Evolutionary conservation across 1,140 invertebrate genomes (phyloP).

Genomic region (Leptestheria dahalacensis): DNA sequence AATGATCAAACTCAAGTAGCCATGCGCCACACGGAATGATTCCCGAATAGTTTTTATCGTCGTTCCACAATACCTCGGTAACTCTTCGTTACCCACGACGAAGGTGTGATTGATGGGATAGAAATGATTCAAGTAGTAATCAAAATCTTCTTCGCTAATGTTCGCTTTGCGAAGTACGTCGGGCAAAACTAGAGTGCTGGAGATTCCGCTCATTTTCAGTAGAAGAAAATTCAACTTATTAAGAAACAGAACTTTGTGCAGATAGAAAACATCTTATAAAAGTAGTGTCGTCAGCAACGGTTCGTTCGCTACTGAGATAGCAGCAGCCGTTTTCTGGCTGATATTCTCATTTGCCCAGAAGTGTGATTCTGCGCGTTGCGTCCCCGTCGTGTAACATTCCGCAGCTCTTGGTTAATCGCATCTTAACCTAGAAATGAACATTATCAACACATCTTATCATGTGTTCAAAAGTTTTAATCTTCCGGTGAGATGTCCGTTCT

Average conservation of each 20-base stretch:
- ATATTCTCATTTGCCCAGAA: no score
- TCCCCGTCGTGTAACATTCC: no score
- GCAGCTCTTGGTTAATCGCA: no score
- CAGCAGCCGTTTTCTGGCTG: no score
- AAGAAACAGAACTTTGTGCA: not conserved
- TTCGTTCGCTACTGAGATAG: no score
- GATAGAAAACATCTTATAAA: no score
- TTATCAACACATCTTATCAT: no score
- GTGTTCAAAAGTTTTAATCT: no score
- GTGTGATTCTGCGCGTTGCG: no score
- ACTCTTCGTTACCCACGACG: not conserved
- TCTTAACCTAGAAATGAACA: no score
- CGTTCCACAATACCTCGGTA: not conserved
- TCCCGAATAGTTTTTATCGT: not conserved
- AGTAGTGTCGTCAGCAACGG: no score
- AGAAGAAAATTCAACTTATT: not conserved
- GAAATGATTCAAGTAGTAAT: not conserved
- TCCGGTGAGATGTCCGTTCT: no score
- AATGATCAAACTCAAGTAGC: slow-evolving; percentile 55
- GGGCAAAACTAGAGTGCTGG: not conserved
- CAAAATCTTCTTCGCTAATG: not conserved
- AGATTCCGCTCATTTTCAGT: not conserved
- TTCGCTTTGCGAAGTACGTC: not conserved
- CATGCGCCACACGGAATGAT: slow-evolving; percentile 37
- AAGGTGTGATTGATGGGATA: not conserved